Base-by-base conservation (phyloP, 2,113 vertebrate genomes). In the Microcebus lehilahytsara region DNA sequence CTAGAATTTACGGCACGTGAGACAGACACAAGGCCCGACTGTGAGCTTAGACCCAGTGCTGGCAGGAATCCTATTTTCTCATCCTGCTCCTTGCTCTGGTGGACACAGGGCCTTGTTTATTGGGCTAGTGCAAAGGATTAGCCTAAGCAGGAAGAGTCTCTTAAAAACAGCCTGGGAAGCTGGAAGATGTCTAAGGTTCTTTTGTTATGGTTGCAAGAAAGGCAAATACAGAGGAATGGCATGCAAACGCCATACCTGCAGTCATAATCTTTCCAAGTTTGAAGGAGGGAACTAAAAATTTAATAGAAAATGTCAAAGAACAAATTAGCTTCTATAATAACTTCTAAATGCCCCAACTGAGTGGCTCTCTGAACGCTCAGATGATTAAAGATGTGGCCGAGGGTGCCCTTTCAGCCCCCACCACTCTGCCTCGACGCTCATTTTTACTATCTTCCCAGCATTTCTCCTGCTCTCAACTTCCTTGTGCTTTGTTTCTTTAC, bases 251-350 rank as follows among this genome's bases (percentile, higher is more conserved):
- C 37, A 34, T 78, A 51, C 56, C 90, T 13, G 74, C 71, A 62
- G 71, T 20, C 92, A 92, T 84, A 90, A 87, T 88, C 79, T 93
- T 89, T 93, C 90, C 85, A 72, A 42, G 69, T 97, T 96, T 93
- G 89, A 97, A 84, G 67, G 86, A 96, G n/a, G n/a, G 46, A 81
- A 72, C 80, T 92, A 19, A 92, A 97, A 98, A 97, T 72, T 92
- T 66, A 97, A 80, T 62, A 86, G 19, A 90, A 95, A 77, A 34
- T 72, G 40, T 86, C 80, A 94, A 88, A 95, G 78, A 93, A 96
- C 91, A 97, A 98, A 96, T 72, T 93, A 56, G 7, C 53, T 67
- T 88, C 17, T 72, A 11, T 66, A 62, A 96, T 95, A 92, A 97
- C 81, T 67, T 95, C 79, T 75, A 96, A 98, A 92, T 87, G 14